Evolutionary conservation across 2,113 vertebrate genomes (phyloP).

Genomic region (Siniperca chuatsi): DNA sequence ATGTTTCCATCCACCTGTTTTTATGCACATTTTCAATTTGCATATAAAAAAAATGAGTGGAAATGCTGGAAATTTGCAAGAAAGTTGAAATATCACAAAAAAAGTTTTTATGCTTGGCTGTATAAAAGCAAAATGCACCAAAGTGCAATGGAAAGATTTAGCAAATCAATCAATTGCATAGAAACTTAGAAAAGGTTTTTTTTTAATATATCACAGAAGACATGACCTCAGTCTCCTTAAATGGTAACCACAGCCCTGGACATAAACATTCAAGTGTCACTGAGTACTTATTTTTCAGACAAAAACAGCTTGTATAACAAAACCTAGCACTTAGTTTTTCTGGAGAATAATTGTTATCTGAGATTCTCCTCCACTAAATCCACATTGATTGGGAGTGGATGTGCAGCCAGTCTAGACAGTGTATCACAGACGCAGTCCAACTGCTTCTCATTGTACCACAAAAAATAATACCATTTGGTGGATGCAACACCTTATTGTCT

Average conservation of each 20-base stretch:
- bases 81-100: too few relatives aligned
- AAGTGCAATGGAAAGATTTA: not conserved
- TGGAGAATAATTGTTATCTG: not conserved
- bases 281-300: not conserved
- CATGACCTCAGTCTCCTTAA: not conserved
- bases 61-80: not conserved
- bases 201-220: not conserved
- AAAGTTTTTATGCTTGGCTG: not conserved
- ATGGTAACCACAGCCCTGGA: not conserved
- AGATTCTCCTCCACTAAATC: not conserved
- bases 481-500: slow-evolving; percentile 24
- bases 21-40: not conserved
- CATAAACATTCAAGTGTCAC: not conserved
- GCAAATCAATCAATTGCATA: too few relatives aligned
- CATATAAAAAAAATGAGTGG: too few relatives aligned
- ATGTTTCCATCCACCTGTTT: not conserved
- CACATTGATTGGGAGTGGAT: not conserved
- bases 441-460: slow-evolving; percentile 12
- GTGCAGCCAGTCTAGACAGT: slow-evolving; percentile 11
- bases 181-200: too few relatives aligned
- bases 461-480: slow-evolving; percentile 5
- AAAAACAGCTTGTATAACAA: not conserved
- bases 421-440: not conserved
- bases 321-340: not conserved
- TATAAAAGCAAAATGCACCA: not conserved